Percentiles rank a stretch among this genome's conserved stretches.
Conservation (phyloP, 2,113 vertebrate genomes). For the Delphinus delphis region DNA sequence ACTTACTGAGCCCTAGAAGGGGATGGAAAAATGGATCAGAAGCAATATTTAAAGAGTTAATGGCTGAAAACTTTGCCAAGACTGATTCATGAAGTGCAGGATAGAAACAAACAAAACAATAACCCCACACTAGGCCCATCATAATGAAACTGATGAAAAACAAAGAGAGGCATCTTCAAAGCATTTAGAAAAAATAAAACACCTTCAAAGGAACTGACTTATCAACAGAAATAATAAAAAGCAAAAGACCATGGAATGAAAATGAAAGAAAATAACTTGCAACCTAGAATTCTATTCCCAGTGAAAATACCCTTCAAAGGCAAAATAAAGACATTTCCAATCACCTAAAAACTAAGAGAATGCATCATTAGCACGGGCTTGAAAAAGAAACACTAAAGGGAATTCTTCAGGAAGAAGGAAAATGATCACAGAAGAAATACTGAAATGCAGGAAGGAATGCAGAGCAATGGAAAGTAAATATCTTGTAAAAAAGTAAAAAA, state of each 20-base stretch:
- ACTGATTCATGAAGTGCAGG: not conserved
- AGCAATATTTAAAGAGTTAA: not conserved
- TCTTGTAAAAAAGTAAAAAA: not conserved
- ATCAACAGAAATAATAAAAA: not conserved
- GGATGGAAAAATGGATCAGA: not conserved
- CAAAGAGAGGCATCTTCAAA: not conserved
- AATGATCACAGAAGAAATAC: not conserved
- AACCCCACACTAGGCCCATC: not conserved
- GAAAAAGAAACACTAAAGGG: not conserved
- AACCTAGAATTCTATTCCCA: not conserved
- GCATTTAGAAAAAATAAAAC: not conserved
- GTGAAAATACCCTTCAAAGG: constrained; percentile 14
- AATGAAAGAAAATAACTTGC: not conserved
- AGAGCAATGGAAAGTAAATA: not conserved
- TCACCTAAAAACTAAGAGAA: not conserved
- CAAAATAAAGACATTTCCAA: constrained; percentile 36
- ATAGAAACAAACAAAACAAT: not conserved
- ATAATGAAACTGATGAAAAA: not conserved
- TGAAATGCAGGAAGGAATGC: not conserved
- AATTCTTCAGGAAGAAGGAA: not conserved
- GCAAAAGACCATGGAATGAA: not conserved
- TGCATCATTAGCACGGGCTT: not conserved
- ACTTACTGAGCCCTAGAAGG: not conserved
- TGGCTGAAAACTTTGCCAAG: not conserved
- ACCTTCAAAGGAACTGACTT: not conserved